A percentile compares a stretch with the other conserved stretches of the same genome.
These are phyloP conservation scores for Parasteatoda tepidariorum DNA, from an alignment of 1,140 invertebrate species.

Conservation along the genomic window DNA sequence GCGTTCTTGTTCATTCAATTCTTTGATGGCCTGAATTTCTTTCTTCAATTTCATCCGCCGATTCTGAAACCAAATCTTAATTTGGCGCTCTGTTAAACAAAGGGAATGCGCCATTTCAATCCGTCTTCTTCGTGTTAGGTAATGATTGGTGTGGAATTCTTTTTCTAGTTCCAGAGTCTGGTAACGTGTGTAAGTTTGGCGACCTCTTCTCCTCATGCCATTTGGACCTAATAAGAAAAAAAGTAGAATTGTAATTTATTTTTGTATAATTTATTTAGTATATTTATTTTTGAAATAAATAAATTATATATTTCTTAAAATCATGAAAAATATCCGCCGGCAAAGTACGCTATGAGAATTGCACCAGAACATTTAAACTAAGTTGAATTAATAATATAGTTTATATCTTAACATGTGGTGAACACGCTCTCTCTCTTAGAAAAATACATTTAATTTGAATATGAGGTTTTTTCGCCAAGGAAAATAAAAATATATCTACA, in stretches of 20 bases:
- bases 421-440: too few relatives aligned
- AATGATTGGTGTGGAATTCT: slow-evolving; percentile 99
- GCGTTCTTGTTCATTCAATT: slow-evolving; percentile 96
- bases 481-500: too few relatives aligned
- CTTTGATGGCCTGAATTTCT: slow-evolving; percentile 84
- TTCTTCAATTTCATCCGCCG: slow-evolving; percentile 99
- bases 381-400: too few relatives aligned
- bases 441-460: too few relatives aligned
- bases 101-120: slow-evolving; percentile 88
- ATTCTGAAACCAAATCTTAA: slow-evolving; percentile 99
- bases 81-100: slow-evolving; percentile 71
- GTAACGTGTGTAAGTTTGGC: slow-evolving; percentile 98
- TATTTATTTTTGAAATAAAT: too few relatives aligned
- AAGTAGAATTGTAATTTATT: neutral
- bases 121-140: slow-evolving; percentile 95
- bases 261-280: neutral
- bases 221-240: slow-evolving; percentile 80
- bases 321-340: too few relatives aligned
- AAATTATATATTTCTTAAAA: too few relatives aligned
- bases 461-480: too few relatives aligned
- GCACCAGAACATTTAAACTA: too few relatives aligned
- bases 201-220: slow-evolving; percentile 88
- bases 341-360: too few relatives aligned
- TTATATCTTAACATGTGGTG: too few relatives aligned
- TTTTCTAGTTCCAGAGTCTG: slow-evolving; percentile 88